Percentiles rank a stretch among this genome's conserved stretches.
These are phyloP conservation scores for Phrynocephalus versicolor DNA, from an alignment of 2,113 vertebrate genomes.

Conservation along the genomic window DNA sequence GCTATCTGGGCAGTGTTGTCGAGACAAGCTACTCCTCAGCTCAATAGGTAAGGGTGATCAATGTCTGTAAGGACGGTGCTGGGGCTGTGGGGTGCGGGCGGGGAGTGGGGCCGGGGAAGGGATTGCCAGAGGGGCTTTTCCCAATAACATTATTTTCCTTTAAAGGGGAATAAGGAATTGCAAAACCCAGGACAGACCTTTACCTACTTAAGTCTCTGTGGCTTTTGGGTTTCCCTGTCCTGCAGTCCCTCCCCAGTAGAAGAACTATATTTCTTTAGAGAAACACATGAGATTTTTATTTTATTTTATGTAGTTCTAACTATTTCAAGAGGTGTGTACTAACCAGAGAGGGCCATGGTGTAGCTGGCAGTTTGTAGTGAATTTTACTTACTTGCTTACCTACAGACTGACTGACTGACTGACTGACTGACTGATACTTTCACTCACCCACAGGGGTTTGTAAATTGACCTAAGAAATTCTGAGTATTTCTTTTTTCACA, in stretches of 20 bases:
- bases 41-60: conserved; percentile 99
- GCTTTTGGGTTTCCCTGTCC: conserved; percentile 70
- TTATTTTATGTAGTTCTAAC: neutral
- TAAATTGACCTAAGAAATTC: neutral
- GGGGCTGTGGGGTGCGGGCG: conserved; percentile 71
- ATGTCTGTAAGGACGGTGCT: conserved; percentile 89
- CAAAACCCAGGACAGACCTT: conserved; percentile 69
- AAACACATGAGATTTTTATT: neutral
- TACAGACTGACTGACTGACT: no score
- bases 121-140: conserved; percentile 87
- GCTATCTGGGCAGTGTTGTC: conserved; percentile 99
- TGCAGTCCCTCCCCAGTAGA: neutral
- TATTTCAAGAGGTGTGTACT: neutral
- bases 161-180: conserved; percentile 91
- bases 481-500: neutral
- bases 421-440: no score
- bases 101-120: conserved; percentile 80
- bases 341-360: neutral
- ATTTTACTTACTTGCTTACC: neutral
- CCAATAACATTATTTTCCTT: conserved; percentile 92
- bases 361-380: neutral
- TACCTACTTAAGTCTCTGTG: conserved; percentile 58
- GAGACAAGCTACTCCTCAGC: conserved; percentile 99
- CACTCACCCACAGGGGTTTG: neutral
- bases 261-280: rapidly evolving